Percentiles rank a stretch among this genome's conserved stretches.
phyloP scores from a whole-genome alignment of 2,113 vertebrate genomes.

The Machaerirhynchus nigripectus region DNA sequence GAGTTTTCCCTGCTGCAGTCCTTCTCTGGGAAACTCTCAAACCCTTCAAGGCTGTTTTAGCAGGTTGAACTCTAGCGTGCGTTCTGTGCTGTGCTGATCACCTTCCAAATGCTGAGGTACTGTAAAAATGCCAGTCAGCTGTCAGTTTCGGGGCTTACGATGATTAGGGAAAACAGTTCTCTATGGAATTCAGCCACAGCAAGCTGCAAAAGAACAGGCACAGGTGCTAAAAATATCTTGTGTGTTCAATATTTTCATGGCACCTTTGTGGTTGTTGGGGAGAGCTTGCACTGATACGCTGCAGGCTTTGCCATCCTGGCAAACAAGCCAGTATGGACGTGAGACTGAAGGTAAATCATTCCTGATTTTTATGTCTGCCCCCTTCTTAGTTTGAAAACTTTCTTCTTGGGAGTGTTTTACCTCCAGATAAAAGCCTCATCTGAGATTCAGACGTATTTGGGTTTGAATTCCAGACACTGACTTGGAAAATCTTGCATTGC shows the following conservation, averaged over 20 bases:
- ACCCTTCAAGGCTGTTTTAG: not conserved
- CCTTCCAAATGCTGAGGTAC: not conserved
- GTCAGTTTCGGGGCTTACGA: not conserved
- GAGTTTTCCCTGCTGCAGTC: not conserved
- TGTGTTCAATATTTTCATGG: not conserved
- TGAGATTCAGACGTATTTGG: slow-evolving; percentile 54
- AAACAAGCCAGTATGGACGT: not conserved
- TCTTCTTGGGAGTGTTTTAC: slow-evolving; percentile 14
- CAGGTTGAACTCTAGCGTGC: not conserved
- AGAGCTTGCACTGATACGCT: not conserved
- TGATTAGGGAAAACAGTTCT: not conserved
- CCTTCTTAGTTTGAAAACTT: not conserved
- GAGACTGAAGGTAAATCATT: not conserved
- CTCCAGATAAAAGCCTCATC: slow-evolving; percentile 53
- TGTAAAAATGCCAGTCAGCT: not conserved
- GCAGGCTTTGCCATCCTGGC: not conserved
- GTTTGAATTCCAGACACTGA: slow-evolving; percentile 62
- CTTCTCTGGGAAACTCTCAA: not conserved
- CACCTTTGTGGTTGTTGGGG: not conserved
- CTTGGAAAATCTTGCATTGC: slow-evolving; percentile 53
- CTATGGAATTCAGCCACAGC: not conserved
- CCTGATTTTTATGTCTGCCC: not conserved
- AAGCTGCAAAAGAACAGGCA: not conserved
- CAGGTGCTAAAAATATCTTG: not conserved
- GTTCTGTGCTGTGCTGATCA: not conserved